Evolutionary conservation across 2,888 invertebrate species (phyloP).

Genomic region (Eristalis pertinax): DNA sequence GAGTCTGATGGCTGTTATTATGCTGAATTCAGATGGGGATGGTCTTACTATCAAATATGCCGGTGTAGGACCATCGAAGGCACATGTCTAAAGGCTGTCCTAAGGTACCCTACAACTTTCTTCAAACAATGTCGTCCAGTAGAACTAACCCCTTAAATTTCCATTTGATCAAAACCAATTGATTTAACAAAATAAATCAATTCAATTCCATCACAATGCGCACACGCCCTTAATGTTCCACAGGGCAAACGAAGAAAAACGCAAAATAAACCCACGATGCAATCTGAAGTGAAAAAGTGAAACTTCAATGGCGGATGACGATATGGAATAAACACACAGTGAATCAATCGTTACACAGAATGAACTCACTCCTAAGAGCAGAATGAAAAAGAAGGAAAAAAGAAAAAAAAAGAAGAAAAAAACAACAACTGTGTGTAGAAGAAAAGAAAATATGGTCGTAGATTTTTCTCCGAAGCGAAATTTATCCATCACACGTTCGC

Average conservation of each 20-base stretch:
- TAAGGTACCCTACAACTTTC: too few relatives aligned
- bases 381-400: neutral
- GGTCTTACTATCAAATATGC: too few relatives aligned
- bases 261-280: neutral
- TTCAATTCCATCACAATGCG: neutral
- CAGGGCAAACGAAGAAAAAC: too few relatives aligned
- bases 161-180: neutral
- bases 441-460: slow-evolving; percentile 69
- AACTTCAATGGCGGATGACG: neutral
- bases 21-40: too few relatives aligned
- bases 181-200: neutral
- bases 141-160: neutral
- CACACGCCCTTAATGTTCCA: neutral
- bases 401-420: slow-evolving; percentile 29
- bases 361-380: slow-evolving; percentile 30
- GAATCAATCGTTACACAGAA: slow-evolving; percentile 28
- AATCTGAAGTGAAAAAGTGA: neutral
- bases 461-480: slow-evolving; percentile 66
- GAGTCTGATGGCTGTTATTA: too few relatives aligned
- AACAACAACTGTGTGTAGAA: slow-evolving; percentile 65
- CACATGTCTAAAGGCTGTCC: too few relatives aligned
- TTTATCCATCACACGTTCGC: slow-evolving; percentile 60
- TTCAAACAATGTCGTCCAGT: too few relatives aligned
- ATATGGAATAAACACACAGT: neutral
- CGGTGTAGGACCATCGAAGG: too few relatives aligned